Conservation (phyloP, 1,140 invertebrate species). For the Heliconius eleuchia region DNA sequence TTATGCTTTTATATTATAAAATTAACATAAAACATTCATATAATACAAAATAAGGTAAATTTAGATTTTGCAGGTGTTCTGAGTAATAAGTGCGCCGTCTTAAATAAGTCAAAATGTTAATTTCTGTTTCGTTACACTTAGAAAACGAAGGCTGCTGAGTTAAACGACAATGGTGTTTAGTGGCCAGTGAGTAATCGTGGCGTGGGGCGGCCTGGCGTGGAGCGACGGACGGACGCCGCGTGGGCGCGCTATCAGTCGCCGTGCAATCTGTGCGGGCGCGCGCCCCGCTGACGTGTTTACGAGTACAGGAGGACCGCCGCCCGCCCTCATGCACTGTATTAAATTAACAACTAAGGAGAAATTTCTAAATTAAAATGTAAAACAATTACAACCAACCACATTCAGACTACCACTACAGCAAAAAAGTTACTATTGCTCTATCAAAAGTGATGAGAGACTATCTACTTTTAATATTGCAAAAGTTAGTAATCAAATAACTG, state of each 20-base stretch:
- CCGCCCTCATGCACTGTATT: slow-evolving; percentile 73
- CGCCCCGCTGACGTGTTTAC: slow-evolving; percentile 71
- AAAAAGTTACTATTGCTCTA: too few relatives aligned
- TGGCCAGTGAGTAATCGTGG: slow-evolving; percentile 56
- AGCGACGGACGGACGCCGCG: slow-evolving; percentile 36
- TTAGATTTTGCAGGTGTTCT: slow-evolving; percentile 36
- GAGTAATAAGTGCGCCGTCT: slow-evolving; percentile 30
- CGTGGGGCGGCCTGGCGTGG: slow-evolving; percentile 32
- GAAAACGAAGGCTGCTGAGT: slow-evolving; percentile 50
- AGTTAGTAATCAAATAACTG: background rate
- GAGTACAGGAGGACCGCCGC: slow-evolving; percentile 55
- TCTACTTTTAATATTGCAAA: background rate
- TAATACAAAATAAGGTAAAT: slow-evolving; percentile 23
- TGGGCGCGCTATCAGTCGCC: slow-evolving; percentile 52
- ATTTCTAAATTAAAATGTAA: slow-evolving; percentile 52
- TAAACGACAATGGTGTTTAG: slow-evolving; percentile 55
- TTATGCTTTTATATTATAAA: slow-evolving; percentile 28
- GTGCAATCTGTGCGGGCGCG: slow-evolving; percentile 65
- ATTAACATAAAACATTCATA: slow-evolving; percentile 28
- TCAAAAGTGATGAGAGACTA: background rate
- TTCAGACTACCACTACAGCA: too few relatives aligned
- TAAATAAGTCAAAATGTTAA: slow-evolving; percentile 41
- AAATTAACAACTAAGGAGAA: slow-evolving; percentile 17
- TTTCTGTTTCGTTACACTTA: slow-evolving; percentile 42
- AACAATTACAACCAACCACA: background rate